Conservation (phyloP, 2,797 vertebrate genomes). For the Dicrostonyx torquatus region DNA sequence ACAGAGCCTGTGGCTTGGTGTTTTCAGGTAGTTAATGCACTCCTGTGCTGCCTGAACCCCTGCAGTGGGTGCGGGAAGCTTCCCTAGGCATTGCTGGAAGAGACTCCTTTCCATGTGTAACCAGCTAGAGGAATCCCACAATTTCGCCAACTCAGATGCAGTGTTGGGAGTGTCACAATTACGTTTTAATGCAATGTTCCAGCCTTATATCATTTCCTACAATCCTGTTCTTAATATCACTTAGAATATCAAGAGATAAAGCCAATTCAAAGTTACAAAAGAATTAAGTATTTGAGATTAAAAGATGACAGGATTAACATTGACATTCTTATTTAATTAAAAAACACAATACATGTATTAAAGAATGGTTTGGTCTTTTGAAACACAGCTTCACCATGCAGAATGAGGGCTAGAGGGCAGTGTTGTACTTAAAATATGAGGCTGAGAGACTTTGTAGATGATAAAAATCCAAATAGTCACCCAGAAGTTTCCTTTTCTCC, state of each 20-base stretch:
- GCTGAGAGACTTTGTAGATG: fast-evolving
- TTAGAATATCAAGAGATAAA: neutral
- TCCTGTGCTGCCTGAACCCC: neutral
- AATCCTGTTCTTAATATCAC: neutral
- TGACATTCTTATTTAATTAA: neutral
- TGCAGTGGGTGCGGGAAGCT: neutral
- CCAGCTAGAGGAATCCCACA: neutral
- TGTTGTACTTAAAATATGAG: constrained; percentile 75
- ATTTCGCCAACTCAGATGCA: neutral
- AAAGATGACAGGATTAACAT: neutral
- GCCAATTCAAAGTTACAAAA: constrained; percentile 31
- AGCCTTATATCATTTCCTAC: neutral
- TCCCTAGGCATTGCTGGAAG: neutral
- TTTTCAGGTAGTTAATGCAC: neutral
- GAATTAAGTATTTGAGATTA: neutral
- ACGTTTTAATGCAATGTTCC: neutral
- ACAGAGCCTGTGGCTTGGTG: neutral
- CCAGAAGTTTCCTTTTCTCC: fast-evolving
- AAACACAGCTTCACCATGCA: neutral
- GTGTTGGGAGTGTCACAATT: neutral
- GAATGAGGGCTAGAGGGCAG: constrained; percentile 80
- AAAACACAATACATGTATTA: neutral
- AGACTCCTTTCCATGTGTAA: no score
- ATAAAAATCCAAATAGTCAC: neutral
- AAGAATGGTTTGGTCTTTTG: neutral